Conservation (phyloP, 2,888 invertebrate genomes). For the Deilephila porcellus region DNA sequence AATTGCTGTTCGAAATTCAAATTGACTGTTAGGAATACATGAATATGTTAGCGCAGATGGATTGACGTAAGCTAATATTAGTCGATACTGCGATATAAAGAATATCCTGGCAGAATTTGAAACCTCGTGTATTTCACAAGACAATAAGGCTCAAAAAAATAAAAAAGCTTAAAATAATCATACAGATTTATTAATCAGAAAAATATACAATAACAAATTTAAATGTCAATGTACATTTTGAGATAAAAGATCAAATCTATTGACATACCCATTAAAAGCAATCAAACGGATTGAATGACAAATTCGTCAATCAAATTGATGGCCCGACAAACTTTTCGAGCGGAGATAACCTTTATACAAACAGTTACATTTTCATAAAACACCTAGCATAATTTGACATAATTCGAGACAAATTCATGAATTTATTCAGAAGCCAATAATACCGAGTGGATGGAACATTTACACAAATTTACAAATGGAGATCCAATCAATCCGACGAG, state of each 20-base stretch:
- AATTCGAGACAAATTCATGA: background rate
- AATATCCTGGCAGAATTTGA: too few species aligned
- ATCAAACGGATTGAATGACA: slow-evolving; percentile 18
- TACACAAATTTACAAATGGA: slow-evolving; percentile 15
- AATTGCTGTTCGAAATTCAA: too few species aligned
- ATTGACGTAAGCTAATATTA: too few species aligned
- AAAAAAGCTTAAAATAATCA: background rate
- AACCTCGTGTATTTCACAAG: too few species aligned
- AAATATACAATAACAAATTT: background rate
- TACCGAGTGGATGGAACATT: background rate
- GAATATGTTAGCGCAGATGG: too few species aligned
- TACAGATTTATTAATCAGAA: background rate
- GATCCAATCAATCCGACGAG: background rate
- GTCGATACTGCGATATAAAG: too few species aligned
- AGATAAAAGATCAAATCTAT: slow-evolving; percentile 24
- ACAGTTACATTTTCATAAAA: slow-evolving; percentile 15
- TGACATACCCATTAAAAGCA: slow-evolving; percentile 37
- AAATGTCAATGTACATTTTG: slow-evolving; percentile 14
- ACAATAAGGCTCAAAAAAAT: background rate
- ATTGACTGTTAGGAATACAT: too few species aligned
- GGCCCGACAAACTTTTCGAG: background rate
- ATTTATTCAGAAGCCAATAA: background rate
- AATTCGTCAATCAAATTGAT: slow-evolving; percentile 16
- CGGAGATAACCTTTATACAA: background rate
- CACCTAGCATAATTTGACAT: background rate